Base-by-base conservation (phyloP, 2,888 invertebrate genomes). In the Noctuana brunneofusca region DNA sequence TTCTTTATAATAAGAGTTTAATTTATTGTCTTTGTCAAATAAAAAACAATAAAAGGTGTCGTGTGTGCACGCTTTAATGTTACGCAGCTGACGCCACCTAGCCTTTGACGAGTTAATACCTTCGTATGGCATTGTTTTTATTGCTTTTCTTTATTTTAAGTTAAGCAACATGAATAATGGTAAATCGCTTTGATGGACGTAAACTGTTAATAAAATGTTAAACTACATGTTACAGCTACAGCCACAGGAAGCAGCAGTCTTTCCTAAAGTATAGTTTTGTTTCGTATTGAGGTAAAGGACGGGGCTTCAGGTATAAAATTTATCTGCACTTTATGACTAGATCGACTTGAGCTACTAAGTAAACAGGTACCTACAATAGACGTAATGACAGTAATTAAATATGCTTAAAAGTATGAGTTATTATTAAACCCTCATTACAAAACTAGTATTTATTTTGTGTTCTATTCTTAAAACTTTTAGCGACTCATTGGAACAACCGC, bases 21-120 rank as follows among this genome's bases (percentile, higher is more conserved):
- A 24, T 46, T 5, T 27, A 24, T 2, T 54, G 49, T 30, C 6
- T 55, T 20, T 4, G n/a, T 41, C 27, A 49, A 62, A 54, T 46
- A 24, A 41, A 62, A 49, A 41, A 55, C 55, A 62, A 62, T 76
- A 76, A 80, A 79, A 74, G 60, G 60, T 68, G 71, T 75, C 74
- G 74, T 71, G 76, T 72, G 78, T 79, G 74, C 65, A 66, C 49
- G 59, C 41, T 64, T 63, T 76, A 72, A 79, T 74, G 71, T 50
- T 65, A 18, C 53, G 69, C 83, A 84, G 81, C 83, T 83, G 84
- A 77, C 81, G 78, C 62, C 56, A 52, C 52, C 57, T 57, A 43
- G 48, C 56, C 46, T 38, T 43, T 58, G 60, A 62, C 41, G 49
- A 55, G 62, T 55, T 62, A 62, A 62, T 62, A 49, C 30, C 35